Evolutionary conservation across 2,113 vertebrate genomes (phyloP), one percentile per base, ranked within the genome.

Genomic region (Trinectes maculatus): DNA sequence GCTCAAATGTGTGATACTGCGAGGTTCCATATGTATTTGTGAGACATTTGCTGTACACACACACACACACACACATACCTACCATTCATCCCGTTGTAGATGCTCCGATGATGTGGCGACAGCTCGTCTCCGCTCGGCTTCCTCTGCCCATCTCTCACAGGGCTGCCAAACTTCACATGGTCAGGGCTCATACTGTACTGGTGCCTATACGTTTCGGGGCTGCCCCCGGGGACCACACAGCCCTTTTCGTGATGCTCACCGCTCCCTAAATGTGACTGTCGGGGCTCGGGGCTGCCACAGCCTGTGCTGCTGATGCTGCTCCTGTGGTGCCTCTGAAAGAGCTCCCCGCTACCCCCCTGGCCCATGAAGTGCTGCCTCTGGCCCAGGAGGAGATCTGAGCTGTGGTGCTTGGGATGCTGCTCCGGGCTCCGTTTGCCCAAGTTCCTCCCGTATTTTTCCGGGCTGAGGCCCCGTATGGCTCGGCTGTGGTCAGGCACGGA

Each of bases 61-160:
- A 42, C 33, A 16, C 16, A 21, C 34, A 24, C 11, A 15, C 37
- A 31, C 3, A 44, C 33, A 44, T 34, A 85, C 95, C 82, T 93
- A 96, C 95, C 95, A 72, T 96, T 96, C 93, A 96, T 93, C 73
- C 95, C 95, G 60, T 95, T 96, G 90, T 96, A 96, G 86, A 95
- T 91, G 84, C 90, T 91, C 51, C 95, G 89, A 83, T 95, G 95
- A 87, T 96, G 95, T 42, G 95, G 93, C 3, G 94, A 95, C 51
- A 89, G 77, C 44, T 96, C 95, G 1, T 98, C 97, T 8, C 91
- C 93, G 9, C 91, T 91, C 59, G 92, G 91, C 91, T 96, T 94
- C 82, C 95, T 94, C 76, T 95, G 95, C 37, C 92, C 94, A 67
- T 96, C 93, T 87, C 96, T 94, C 79, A 92, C 87, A 8, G 91